Evolutionary conservation across 1,140 invertebrate genomes (phyloP).

Genomic region (Drosophila athabasca): DNA sequence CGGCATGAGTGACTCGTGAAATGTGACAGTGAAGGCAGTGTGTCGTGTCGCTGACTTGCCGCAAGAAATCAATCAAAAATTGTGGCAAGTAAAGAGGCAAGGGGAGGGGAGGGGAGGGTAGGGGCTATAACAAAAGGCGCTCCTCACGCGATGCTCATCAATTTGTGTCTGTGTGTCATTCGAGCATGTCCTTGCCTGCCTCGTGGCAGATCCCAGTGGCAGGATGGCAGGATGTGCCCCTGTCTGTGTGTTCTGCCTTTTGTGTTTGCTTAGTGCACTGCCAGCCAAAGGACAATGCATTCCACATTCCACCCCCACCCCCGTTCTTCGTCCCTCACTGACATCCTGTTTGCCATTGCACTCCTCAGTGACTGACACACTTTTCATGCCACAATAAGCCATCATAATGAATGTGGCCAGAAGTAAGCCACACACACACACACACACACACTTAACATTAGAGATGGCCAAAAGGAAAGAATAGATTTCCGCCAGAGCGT

Average conservation of each 20-base stretch:
- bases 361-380: constrained; percentile 75
- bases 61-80: constrained; percentile 80
- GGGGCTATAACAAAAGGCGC: constrained; percentile 64
- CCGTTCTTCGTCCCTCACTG: background rate
- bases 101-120: constrained; percentile 9
- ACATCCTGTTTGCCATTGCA: constrained; percentile 53
- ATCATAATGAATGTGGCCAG: constrained; percentile 76
- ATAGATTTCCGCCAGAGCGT: constrained; percentile 10
- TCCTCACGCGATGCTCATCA: constrained; percentile 76
- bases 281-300: constrained; percentile 75
- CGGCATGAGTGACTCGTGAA: constrained; percentile 34
- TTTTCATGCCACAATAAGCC: constrained; percentile 81
- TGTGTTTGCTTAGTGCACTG: constrained; percentile 79
- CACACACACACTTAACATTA: constrained; percentile 28
- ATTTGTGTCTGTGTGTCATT: constrained; percentile 48
- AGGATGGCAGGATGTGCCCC: constrained; percentile 24
- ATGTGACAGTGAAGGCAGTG: constrained; percentile 38
- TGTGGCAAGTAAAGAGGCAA: constrained; percentile 55
- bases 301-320: no score
- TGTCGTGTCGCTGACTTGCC: constrained; percentile 67
- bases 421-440: constrained; percentile 73
- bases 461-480: constrained; percentile 28
- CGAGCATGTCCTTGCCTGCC: constrained; percentile 57
- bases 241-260: constrained; percentile 53
- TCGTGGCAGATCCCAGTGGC: constrained; percentile 10